Evolutionary conservation across 2,888 invertebrate genomes (phyloP).

Genomic region (Myathropa florea): DNA sequence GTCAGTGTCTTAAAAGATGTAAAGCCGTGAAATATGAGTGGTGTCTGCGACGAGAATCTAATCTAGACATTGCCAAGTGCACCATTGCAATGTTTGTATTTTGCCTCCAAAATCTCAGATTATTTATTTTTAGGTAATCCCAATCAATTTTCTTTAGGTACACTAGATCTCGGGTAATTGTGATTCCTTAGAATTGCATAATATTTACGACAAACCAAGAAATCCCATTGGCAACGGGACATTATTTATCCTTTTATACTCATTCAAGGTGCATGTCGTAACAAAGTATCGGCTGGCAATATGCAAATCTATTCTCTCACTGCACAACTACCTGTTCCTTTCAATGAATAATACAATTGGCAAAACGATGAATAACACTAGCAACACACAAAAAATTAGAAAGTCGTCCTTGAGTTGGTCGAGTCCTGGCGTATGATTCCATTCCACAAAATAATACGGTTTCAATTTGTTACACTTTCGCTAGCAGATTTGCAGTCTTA

Average conservation of each 20-base stretch:
- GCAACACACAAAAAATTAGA: conserved; percentile 31
- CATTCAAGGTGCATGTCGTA: conserved; percentile 59
- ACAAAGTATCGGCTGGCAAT: conserved; percentile 41
- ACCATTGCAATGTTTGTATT: too few species aligned
- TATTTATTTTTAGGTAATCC: too few species aligned
- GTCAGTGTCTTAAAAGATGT: too few species aligned
- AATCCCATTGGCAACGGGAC: conserved; percentile 31
- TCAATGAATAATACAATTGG: conserved; percentile 15
- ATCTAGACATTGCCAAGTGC: too few species aligned
- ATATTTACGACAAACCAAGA: conserved; percentile 56
- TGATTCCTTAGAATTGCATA: conserved; percentile 42
- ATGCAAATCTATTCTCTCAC: not conserved
- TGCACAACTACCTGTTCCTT: conserved; percentile 41
- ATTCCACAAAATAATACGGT: conserved; percentile 3
- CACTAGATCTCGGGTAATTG: not conserved
- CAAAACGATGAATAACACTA: not conserved
- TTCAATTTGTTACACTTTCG: conserved; percentile 64
- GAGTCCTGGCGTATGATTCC: conserved; percentile 13
- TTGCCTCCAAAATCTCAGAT: too few species aligned
- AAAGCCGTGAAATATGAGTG: too few species aligned
- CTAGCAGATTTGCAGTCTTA: conserved; percentile 11
- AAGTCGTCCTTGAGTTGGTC: conserved; percentile 54
- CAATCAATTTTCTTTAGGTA: not conserved
- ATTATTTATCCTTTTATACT: conserved; percentile 50
- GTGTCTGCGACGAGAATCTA: too few species aligned